phyloP scores from a whole-genome alignment of 2,888 invertebrate species.

The Caenorhabditis sp. region DNA sequence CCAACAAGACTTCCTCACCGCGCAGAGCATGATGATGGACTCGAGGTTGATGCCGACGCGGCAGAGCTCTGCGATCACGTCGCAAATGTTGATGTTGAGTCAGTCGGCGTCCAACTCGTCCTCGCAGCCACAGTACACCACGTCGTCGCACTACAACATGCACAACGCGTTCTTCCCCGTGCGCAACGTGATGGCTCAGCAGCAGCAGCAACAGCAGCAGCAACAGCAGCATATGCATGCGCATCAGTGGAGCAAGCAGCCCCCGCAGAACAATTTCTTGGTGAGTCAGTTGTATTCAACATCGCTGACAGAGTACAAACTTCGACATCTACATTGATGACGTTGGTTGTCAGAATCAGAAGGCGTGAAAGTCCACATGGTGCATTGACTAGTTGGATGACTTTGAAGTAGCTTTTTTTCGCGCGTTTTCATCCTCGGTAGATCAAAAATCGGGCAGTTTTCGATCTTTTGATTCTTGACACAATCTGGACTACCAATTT shows the following conservation, averaged over 20 bases:
- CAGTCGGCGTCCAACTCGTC: conserved; percentile 54
- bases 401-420: no score
- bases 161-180: conserved; percentile 44
- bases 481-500: no score
- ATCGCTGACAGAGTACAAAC: no score
- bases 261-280: conserved; percentile 37
- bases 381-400: no score
- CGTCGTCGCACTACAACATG: conserved; percentile 59
- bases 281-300: neutral
- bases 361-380: no score
- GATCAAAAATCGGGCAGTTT: no score
- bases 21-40: conserved; percentile 48
- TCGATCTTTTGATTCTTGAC: no score
- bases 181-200: neutral
- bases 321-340: no score
- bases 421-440: no score
- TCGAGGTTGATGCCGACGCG: conserved; percentile 69
- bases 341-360: no score
- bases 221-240: conserved; percentile 32
- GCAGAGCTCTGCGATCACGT: conserved; percentile 70
- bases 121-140: conserved; percentile 67
- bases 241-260: conserved; percentile 48
- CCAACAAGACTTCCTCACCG: conserved; percentile 44
- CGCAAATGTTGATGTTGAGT: conserved; percentile 71
- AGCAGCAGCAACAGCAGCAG: neutral